Evolutionary conservation across 1,140 invertebrate genomes (phyloP).

Genomic region (Colletes latitarsis): DNA sequence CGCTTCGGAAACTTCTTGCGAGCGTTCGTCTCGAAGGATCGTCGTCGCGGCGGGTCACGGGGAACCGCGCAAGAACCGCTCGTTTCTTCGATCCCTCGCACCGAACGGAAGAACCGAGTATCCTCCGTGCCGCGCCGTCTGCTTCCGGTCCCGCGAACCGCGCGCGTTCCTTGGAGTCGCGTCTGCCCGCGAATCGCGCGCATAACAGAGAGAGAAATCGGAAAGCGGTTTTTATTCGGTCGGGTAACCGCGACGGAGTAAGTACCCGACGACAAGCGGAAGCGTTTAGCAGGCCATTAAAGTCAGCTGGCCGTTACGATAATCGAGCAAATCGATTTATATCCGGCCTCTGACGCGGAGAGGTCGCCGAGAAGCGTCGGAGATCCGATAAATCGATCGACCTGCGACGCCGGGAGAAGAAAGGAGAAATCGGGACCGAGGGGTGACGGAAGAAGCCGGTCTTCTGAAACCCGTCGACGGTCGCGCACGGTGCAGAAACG

Average conservation of each 20-base stretch:
- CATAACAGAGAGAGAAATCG: not conserved
- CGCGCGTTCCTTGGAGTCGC: not conserved
- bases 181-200: not conserved
- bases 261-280: constrained; percentile 24
- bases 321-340: constrained; percentile 50
- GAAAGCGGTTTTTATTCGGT: constrained; percentile 14
- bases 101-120: not conserved
- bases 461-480: not conserved
- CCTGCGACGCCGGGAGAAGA: not conserved
- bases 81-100: no score
- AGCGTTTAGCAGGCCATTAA: constrained; percentile 46
- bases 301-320: constrained; percentile 52
- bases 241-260: constrained; percentile 22
- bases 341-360: constrained; percentile 8
- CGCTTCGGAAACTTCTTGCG: constrained; percentile 23
- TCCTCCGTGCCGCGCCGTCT: not conserved
- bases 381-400: constrained; percentile 40
- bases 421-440: no score
- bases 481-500: no score
- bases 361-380: not conserved
- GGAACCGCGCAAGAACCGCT: constrained; percentile 10
- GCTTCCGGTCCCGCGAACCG: constrained; percentile 9
- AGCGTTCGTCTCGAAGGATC: not conserved
- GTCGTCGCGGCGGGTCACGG: not conserved
- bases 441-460: not conserved